Evolutionary conservation across 2,797 vertebrate genomes (phyloP).

Genomic region (Clarias platycephalus): DNA sequence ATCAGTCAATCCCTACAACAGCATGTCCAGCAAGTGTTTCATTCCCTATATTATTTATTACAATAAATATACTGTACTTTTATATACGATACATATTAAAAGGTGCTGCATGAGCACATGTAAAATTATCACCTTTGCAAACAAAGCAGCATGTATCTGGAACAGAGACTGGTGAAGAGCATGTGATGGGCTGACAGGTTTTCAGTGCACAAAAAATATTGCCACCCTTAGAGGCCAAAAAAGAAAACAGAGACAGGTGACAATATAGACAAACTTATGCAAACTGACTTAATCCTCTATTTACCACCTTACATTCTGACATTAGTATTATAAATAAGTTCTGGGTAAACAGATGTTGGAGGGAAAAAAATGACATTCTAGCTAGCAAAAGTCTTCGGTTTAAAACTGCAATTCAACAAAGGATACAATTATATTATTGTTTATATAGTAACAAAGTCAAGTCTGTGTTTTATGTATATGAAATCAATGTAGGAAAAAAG

Average conservation of each 20-base stretch:
- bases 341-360: background rate
- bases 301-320: background rate
- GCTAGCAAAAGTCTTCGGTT: background rate
- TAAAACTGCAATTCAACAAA: background rate
- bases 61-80: background rate
- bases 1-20: background rate
- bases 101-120: background rate
- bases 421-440: background rate
- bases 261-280: background rate
- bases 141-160: constrained; percentile 88
- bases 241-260: background rate
- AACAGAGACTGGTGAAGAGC: constrained; percentile 75
- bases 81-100: background rate
- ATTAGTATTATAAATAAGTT: background rate
- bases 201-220: constrained; percentile 93
- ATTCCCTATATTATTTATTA: background rate
- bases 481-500: background rate
- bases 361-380: background rate
- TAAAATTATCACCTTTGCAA: constrained; percentile 79
- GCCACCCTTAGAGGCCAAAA: constrained; percentile 77
- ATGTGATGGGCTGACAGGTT: constrained; percentile 85
- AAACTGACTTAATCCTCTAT: background rate
- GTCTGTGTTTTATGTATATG: too few relatives aligned
- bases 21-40: background rate
- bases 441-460: background rate